These are phyloP conservation scores for Lophotriccus pileatus DNA, from an alignment of 2,797 vertebrate genomes.

Conservation along the genomic window DNA sequence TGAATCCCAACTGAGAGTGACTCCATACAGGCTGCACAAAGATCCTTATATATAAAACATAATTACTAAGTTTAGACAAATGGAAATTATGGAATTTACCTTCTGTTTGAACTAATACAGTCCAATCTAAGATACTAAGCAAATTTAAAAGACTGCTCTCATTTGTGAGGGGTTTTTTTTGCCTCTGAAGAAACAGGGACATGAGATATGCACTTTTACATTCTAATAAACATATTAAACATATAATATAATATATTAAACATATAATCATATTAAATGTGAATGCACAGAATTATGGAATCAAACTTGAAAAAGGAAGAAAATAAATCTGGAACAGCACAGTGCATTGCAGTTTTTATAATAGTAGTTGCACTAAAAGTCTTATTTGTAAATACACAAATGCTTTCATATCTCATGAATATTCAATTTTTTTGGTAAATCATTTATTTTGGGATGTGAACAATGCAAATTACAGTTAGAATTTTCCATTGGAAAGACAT, in stretches of 20 bases:
- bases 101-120: neutral
- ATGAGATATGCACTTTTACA: neutral
- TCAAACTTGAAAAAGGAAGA: neutral
- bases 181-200: neutral
- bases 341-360: neutral
- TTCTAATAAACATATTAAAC: neutral
- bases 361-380: neutral
- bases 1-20: neutral
- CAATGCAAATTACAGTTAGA: neutral
- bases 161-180: neutral
- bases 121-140: neutral
- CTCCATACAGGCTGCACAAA: neutral
- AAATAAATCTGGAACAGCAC: neutral
- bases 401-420: neutral
- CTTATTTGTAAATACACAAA: neutral
- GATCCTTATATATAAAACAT: neutral
- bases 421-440: neutral
- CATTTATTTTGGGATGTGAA: neutral
- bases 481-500: neutral
- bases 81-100: neutral
- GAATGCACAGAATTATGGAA: neutral
- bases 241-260: no score
- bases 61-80: neutral
- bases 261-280: neutral
- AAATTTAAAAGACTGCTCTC: neutral